These are phyloP conservation scores for Phyllostomus discolor DNA, from an alignment of 2,113 vertebrate genomes.

Conservation along the genomic window DNA sequence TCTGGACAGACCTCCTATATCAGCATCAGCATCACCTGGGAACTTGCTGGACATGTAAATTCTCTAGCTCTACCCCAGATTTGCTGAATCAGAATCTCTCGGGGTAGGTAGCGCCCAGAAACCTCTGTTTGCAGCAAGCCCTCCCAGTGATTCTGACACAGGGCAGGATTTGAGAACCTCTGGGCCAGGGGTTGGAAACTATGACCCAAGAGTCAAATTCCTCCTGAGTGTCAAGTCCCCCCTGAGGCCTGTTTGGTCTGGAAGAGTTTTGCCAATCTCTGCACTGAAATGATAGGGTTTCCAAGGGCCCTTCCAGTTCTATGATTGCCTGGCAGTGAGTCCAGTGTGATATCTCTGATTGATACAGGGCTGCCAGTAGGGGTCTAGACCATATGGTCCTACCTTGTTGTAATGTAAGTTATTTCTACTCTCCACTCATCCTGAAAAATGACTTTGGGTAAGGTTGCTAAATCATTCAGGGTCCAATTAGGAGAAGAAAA, in stretches of 20 bases:
- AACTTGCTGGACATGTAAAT: neutral
- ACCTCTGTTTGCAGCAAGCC: neutral
- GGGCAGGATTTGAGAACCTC: neutral
- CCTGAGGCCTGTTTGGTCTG: neutral
- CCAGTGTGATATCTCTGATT: neutral
- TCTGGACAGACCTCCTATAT: neutral
- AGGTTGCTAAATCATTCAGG: neutral
- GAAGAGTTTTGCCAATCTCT: neutral
- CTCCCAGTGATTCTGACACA: neutral
- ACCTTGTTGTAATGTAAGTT: neutral
- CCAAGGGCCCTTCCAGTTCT: neutral
- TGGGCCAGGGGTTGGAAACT: neutral
- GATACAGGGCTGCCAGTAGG: neutral
- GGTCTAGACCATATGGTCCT: neutral
- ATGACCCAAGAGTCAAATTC: neutral
- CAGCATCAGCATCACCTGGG: neutral
- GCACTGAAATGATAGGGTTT: neutral
- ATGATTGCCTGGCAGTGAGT: neutral
- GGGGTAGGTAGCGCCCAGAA: no score
- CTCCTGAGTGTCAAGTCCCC: neutral
- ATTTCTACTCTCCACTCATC: neutral
- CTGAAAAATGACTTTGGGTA: neutral
- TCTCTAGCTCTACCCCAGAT: neutral
- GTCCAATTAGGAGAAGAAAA: neutral
- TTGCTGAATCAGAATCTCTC: neutral